Evolutionary conservation across 2,888 invertebrate species (phyloP).

Genomic region (Opisthograptis luteolata): DNA sequence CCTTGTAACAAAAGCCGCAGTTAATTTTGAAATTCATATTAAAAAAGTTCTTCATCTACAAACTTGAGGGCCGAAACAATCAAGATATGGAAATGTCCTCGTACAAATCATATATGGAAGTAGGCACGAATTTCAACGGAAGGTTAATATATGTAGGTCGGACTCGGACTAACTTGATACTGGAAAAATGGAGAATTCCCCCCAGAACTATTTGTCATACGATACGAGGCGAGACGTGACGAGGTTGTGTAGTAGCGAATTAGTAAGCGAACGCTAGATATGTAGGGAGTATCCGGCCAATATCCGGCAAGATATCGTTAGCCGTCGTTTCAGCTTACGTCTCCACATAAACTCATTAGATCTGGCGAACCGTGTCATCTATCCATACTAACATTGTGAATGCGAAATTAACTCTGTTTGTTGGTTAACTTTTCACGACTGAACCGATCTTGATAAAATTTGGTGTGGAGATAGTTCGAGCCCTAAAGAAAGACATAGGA

Average conservation of each 20-base stretch:
- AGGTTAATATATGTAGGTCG: slow-evolving; percentile 39
- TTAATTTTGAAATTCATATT: background rate
- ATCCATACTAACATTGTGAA: too few species aligned
- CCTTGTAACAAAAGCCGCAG: too few species aligned
- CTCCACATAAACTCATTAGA: too few species aligned
- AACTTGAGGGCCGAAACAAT: slow-evolving; percentile 3
- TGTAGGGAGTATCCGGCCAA: background rate
- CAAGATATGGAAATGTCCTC: slow-evolving; percentile 10
- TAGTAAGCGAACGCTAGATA: slow-evolving; percentile 46
- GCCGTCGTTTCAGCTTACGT: background rate
- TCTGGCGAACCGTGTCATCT: too few species aligned
- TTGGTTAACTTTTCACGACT: too few species aligned
- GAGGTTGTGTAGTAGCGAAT: slow-evolving; percentile 56
- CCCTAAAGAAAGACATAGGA: too few species aligned
- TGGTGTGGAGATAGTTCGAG: too few species aligned
- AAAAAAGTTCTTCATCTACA: background rate
- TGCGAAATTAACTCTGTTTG: too few species aligned
- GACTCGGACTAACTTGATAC: slow-evolving; percentile 36
- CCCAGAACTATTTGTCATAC: slow-evolving; percentile 47
- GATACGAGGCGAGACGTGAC: slow-evolving; percentile 61
- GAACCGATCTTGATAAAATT: too few species aligned
- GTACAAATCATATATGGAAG: slow-evolving; percentile 26
- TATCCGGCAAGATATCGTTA: background rate
- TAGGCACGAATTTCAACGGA: slow-evolving; percentile 33
- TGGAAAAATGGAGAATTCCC: slow-evolving; percentile 39